Percentiles rank a stretch among this genome's conserved stretches.
Conservation (phyloP, 92 coral and sea anemone species). For the Zoanthus gigantus region DNA sequence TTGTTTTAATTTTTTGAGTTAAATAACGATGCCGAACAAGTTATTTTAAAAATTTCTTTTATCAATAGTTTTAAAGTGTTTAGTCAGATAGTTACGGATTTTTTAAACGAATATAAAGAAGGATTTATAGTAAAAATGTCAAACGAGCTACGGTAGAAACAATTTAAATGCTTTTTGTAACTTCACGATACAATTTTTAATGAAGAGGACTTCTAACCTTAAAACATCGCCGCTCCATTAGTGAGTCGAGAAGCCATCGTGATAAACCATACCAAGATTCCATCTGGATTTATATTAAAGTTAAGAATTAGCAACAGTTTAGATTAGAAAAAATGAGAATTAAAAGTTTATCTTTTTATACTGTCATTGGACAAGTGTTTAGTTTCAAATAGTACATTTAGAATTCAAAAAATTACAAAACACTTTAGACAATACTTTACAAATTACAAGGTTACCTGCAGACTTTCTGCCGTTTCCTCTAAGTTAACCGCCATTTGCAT, state of each 20-base stretch:
- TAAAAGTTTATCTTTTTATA: constrained; percentile 1
- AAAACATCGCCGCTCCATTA: constrained; percentile 90
- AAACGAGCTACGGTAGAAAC: neutral
- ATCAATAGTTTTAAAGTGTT: neutral
- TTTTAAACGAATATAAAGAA: neutral
- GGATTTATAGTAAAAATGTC: neutral
- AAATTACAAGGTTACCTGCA: constrained; percentile 14
- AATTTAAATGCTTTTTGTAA: constrained; percentile 37
- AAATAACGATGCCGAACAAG: constrained; percentile 9
- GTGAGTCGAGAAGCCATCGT: constrained; percentile 91
- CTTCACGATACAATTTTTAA: constrained; percentile 17
- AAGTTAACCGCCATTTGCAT: constrained; percentile 23
- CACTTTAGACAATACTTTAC: neutral
- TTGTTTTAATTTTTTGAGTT: neutral
- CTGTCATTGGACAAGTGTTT: neutral
- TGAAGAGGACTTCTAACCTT: constrained; percentile 75
- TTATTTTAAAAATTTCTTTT: neutral
- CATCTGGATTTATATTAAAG: constrained; percentile 70
- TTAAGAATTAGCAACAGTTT: constrained; percentile 23
- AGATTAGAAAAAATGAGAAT: neutral
- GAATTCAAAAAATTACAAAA: constrained; percentile 32
- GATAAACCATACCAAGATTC: constrained; percentile 93
- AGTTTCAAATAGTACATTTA: neutral
- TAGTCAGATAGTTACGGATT: neutral
- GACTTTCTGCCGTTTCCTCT: constrained; percentile 23